These are phyloP conservation scores for Sinocyclocheilus maitianheensis DNA, from an alignment of 2,113 vertebrate genomes.

Conservation along the genomic window DNA sequence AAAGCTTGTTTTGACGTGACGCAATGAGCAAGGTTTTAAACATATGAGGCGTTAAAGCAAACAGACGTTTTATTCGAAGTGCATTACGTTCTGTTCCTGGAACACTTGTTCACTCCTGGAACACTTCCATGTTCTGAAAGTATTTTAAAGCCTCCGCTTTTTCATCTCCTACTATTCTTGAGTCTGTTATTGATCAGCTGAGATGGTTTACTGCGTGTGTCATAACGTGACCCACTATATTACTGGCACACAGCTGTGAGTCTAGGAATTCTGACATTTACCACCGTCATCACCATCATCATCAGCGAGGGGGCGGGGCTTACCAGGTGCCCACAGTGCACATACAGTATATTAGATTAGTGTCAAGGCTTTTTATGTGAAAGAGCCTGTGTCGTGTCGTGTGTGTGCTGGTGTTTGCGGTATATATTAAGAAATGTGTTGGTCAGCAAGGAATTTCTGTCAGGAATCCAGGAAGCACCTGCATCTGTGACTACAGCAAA, in stretches of 20 bases:
- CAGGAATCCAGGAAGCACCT: slow-evolving; percentile 59
- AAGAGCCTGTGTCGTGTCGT: not conserved
- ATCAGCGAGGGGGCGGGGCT: not conserved
- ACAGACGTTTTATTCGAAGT: not conserved
- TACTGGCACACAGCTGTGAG: slow-evolving; percentile 37
- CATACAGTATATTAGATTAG: not conserved
- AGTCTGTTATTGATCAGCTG: slow-evolving; percentile 38
- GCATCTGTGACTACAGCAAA: slow-evolving; percentile 25
- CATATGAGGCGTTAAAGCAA: not conserved
- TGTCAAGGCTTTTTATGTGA: slow-evolving; percentile 1
- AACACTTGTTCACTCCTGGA: slow-evolving; percentile 15
- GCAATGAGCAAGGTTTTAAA: not conserved
- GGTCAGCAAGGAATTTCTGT: slow-evolving; percentile 37
- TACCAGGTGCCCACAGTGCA: not conserved
- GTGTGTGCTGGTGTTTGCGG: not conserved
- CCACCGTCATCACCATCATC: not conserved
- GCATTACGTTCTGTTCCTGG: not conserved
- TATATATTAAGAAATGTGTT: slow-evolving; percentile 23
- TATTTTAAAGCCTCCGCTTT: not conserved
- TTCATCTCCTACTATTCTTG: not conserved
- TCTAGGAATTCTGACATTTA: not conserved
- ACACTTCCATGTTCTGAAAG: not conserved
- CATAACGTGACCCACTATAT: slow-evolving; percentile 10
- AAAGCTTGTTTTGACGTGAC: not conserved
- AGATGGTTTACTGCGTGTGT: not conserved